phyloP scores from a whole-genome alignment of 2,797 vertebrate species.

The Enteromius anoplus region DNA sequence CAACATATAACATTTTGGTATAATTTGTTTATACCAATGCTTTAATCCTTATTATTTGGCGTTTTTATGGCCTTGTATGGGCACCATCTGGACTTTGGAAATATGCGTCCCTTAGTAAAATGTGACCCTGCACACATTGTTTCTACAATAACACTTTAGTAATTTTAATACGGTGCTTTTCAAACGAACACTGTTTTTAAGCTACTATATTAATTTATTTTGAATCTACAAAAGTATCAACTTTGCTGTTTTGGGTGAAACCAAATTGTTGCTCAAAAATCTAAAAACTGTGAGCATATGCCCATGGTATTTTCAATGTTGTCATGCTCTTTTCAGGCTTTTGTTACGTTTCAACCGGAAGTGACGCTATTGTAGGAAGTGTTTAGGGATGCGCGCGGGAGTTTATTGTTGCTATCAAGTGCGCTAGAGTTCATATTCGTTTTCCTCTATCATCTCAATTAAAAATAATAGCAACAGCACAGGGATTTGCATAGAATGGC shows the following conservation, averaged over 20 bases:
- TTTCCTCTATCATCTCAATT: neutral
- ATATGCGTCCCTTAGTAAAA: neutral
- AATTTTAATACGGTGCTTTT: neutral
- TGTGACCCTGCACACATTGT: neutral
- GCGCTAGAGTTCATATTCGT: neutral
- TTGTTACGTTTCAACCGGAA: neutral
- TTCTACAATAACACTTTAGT: neutral
- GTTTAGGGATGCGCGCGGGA: constrained; percentile 63
- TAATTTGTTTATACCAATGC: neutral
- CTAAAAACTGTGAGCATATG: too few relatives aligned
- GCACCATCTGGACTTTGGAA: neutral
- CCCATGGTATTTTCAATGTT: neutral
- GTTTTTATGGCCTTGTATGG: too few relatives aligned
- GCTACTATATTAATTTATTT: neutral
- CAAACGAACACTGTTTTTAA: neutral
- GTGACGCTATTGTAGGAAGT: neutral
- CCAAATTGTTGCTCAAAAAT: too few relatives aligned
- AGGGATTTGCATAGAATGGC: constrained; percentile 61
- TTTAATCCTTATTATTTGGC: neutral
- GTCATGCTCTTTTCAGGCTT: neutral
- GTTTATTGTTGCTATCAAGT: constrained; percentile 7
- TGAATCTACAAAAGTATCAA: neutral
- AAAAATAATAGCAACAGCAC: neutral
- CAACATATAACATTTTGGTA: neutral
- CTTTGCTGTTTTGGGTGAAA: neutral